Conservation (phyloP, 2,113 vertebrate species). For the Gnathonemus longibarbis region DNA sequence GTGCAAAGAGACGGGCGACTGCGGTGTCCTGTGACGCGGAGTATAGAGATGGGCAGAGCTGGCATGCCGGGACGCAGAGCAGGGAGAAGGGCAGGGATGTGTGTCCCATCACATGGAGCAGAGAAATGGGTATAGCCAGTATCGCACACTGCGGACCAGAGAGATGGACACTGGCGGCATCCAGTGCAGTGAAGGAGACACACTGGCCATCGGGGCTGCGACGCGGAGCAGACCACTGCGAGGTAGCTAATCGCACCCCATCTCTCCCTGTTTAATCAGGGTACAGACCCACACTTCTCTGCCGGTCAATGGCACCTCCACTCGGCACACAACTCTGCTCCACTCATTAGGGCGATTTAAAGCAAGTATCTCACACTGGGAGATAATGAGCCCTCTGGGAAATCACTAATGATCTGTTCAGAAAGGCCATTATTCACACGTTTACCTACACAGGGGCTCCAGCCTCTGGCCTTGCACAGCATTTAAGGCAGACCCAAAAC, state of each 20-base stretch:
- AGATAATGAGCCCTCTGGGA: constrained; percentile 4
- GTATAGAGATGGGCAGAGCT: neutral
- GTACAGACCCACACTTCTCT: neutral
- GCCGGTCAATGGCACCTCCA: neutral
- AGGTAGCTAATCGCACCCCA: neutral
- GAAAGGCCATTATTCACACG: neutral
- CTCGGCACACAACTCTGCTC: neutral
- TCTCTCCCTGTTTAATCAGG: neutral
- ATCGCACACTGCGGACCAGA: neutral
- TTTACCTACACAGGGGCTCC: neutral
- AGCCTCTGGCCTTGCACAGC: neutral
- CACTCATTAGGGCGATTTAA: neutral
- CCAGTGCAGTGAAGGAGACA: neutral
- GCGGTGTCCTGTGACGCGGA: neutral
- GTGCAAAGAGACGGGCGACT: neutral
- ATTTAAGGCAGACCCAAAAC: neutral
- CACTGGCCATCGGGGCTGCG: too few species aligned
- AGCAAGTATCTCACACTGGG: neutral
- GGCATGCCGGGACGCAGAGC: neutral
- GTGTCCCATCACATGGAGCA: neutral
- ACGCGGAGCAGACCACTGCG: neutral
- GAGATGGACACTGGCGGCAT: neutral
- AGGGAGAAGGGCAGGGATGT: neutral
- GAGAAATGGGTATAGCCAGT: neutral
- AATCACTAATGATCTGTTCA: neutral